These are phyloP conservation scores for Craseonycteris thonglongyai DNA, from an alignment of 2,113 vertebrate genomes.

Conservation along the genomic window DNA sequence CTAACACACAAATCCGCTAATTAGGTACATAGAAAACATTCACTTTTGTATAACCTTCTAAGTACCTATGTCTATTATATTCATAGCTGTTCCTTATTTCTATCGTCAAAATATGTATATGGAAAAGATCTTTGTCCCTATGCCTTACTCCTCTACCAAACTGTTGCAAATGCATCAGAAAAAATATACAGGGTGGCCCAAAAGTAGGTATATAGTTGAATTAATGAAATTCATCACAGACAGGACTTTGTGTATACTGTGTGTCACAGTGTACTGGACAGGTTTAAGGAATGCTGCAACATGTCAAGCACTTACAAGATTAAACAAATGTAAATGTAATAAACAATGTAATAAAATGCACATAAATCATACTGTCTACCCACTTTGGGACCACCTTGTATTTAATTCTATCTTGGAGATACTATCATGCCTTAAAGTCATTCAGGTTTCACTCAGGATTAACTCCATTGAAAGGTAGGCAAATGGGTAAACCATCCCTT, in stretches of 20 bases:
- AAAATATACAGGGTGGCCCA: too few relatives aligned
- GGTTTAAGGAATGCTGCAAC: too few relatives aligned
- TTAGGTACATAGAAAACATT: not conserved
- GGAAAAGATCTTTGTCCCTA: not conserved
- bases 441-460: not conserved
- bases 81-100: not conserved
- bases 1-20: not conserved
- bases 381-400: too few relatives aligned
- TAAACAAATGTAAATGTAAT: too few relatives aligned
- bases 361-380: too few relatives aligned
- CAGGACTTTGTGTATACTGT: too few relatives aligned
- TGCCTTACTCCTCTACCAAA: not conserved
- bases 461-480: not conserved
- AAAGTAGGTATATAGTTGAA: too few relatives aligned
- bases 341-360: too few relatives aligned
- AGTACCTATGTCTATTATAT: not conserved
- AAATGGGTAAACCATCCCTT: not conserved
- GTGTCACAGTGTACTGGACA: too few relatives aligned
- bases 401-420: not conserved
- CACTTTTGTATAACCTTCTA: not conserved
- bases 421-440: not conserved
- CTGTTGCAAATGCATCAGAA: not conserved
- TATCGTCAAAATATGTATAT: not conserved
- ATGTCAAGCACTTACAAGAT: too few relatives aligned
- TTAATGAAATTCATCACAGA: too few relatives aligned